phyloP scores from a whole-genome alignment of 2,888 invertebrate species.

The Polietes domitor region DNA sequence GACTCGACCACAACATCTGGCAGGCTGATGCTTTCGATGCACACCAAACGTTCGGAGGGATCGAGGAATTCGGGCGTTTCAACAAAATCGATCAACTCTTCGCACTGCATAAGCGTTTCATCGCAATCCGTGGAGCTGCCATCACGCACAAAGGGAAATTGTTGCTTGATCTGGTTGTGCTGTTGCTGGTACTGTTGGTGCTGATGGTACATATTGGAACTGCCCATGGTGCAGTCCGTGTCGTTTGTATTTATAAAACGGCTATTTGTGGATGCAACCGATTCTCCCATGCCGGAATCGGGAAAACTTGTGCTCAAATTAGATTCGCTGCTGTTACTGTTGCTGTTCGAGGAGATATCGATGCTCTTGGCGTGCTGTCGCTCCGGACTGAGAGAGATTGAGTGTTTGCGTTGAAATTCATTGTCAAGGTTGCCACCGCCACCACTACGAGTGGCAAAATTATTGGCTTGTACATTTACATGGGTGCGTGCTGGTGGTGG shows the following conservation, averaged over 20 bases:
- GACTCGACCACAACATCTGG: constrained; percentile 81
- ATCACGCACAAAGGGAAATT: constrained; percentile 75
- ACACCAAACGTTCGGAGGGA: constrained; percentile 76
- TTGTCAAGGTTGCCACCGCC: constrained; percentile 60
- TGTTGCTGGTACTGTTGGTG: no score
- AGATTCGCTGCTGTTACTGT: constrained; percentile 74
- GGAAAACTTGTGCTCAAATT: constrained; percentile 78
- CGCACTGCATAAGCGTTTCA: constrained; percentile 77
- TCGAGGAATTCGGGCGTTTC: constrained; percentile 66
- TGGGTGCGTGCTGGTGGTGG: constrained; percentile 22
- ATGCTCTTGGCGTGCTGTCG: constrained; percentile 70
- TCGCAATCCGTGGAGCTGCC: constrained; percentile 79
- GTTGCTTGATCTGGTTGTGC: constrained; percentile 53
- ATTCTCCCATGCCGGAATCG: constrained; percentile 77
- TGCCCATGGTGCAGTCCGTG: constrained; percentile 51
- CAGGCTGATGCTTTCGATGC: constrained; percentile 80
- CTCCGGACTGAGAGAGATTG: constrained; percentile 67
- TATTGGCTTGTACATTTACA: background rate
- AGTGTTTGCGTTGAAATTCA: constrained; percentile 60
- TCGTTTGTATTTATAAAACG: constrained; percentile 59
- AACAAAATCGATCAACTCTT: constrained; percentile 74
- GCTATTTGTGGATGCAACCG: constrained; percentile 63
- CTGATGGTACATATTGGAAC: constrained; percentile 59
- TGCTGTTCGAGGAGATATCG: constrained; percentile 62
- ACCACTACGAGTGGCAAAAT: background rate